Conservation (phyloP, 2,797 vertebrate species). For the Xyrichtys novacula region DNA sequence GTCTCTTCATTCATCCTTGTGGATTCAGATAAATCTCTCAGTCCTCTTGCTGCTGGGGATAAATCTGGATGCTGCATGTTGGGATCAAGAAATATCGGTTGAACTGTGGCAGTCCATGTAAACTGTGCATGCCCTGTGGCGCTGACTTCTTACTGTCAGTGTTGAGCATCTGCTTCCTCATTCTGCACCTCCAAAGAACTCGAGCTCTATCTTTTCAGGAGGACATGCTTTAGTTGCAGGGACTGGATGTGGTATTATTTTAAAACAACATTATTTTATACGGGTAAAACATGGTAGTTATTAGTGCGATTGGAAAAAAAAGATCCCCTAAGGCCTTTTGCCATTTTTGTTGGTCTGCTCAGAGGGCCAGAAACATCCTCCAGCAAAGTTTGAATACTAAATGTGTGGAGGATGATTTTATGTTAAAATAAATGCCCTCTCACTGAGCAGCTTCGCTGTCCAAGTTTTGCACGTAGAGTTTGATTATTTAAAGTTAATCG, state of each 20-base stretch:
- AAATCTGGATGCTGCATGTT: constrained; percentile 59
- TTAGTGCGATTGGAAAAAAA: neutral
- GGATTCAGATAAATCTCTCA: constrained; percentile 42
- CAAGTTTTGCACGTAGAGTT: constrained; percentile 7
- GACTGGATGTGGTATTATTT: neutral
- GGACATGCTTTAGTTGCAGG: constrained; percentile 9
- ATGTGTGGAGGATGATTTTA: constrained; percentile 3
- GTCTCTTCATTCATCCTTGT: constrained; percentile 59
- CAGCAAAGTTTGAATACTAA: constrained; percentile 12
- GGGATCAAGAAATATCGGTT: constrained; percentile 40
- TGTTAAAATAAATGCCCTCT: constrained; percentile 10
- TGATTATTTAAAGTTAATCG: constrained; percentile 27
- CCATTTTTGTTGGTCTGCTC: constrained; percentile 6
- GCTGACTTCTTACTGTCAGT: constrained; percentile 27
- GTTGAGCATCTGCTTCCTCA: constrained; percentile 32
- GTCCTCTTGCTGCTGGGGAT: constrained; percentile 33
- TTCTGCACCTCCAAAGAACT: constrained; percentile 27
- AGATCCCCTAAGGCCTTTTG: constrained; percentile 8
- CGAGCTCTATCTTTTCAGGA: neutral
- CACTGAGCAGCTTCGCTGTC: constrained; percentile 10
- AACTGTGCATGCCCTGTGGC: constrained; percentile 60
- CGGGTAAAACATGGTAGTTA: neutral
- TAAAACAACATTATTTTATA: neutral
- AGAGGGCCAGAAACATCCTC: constrained; percentile 7
- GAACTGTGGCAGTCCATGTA: constrained; percentile 25